Conservation (phyloP, 2,797 vertebrate species). For the Limosa lapponica region DNA sequence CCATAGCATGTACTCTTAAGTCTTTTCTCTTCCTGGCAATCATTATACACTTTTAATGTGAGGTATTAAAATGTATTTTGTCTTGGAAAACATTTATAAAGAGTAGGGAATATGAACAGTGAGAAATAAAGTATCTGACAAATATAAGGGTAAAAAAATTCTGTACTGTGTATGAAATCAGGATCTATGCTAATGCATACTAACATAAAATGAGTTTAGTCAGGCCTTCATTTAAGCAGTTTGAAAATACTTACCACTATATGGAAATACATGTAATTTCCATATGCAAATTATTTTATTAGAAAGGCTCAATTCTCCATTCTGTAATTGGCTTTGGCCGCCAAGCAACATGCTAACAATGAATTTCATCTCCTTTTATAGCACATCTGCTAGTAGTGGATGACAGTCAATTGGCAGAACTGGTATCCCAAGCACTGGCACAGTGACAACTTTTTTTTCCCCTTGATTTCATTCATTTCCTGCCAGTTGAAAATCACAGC, state of each 20-base stretch:
- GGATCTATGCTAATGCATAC: not conserved
- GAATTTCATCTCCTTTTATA: constrained; percentile 30
- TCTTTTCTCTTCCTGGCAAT: not conserved
- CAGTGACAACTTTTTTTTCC: not conserved
- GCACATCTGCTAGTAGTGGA: constrained; percentile 53
- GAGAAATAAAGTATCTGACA: not conserved
- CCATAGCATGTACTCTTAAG: not conserved
- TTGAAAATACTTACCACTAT: constrained; percentile 6
- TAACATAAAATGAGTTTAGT: not conserved
- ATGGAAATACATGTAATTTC: constrained; percentile 13
- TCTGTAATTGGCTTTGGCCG: constrained; percentile 11
- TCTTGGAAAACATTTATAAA: not conserved
- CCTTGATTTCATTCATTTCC: constrained; percentile 23
- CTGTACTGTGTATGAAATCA: not conserved
- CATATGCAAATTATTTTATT: constrained; percentile 31
- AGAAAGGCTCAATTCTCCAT: not conserved
- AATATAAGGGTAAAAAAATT: not conserved
- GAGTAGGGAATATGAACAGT: not conserved
- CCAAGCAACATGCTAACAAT: constrained; percentile 41
- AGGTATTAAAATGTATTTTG: not conserved
- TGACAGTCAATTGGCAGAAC: constrained; percentile 48
- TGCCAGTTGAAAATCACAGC: constrained; percentile 1
- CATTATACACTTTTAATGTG: not conserved
- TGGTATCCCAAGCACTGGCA: not conserved
- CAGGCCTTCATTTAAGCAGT: not conserved